These are phyloP conservation scores for Litoditis marina DNA, from an alignment of 2,888 invertebrate genomes.

Conservation along the genomic window DNA sequence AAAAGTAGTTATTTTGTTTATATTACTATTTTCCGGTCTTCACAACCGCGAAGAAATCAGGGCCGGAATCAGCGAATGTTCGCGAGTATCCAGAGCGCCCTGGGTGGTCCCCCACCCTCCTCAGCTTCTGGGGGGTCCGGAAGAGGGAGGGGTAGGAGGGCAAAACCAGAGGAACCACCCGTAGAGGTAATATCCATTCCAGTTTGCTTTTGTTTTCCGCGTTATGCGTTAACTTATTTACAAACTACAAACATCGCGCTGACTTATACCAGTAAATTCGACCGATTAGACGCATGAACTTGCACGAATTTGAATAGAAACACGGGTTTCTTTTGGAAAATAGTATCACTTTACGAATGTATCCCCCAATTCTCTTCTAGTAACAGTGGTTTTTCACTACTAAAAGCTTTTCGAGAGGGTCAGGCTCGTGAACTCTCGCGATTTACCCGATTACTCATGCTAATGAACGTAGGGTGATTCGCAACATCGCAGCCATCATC, in stretches of 20 bases:
- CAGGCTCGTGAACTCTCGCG: no score
- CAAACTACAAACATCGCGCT: no score
- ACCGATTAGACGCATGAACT: no score
- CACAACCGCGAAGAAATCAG: not conserved
- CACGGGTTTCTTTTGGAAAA: no score
- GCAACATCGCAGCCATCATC: no score
- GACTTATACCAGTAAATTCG: no score
- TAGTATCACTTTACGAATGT: not conserved
- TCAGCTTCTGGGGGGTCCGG: slow-evolving; percentile 6
- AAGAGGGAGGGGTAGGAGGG: not conserved
- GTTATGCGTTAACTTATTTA: no score
- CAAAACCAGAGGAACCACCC: slow-evolving; percentile 3
- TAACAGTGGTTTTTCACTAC: not conserved
- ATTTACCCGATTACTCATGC: no score
- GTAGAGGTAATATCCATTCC: not conserved
- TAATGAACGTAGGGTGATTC: no score
- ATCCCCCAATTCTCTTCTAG: not conserved
- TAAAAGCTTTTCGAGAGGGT: no score
- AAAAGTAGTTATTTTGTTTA: not conserved
- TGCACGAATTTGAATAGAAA: no score
- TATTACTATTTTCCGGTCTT: not conserved
- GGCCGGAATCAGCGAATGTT: slow-evolving; percentile 4
- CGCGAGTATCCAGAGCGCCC: slow-evolving; percentile 1
- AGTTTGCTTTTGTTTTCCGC: no score
- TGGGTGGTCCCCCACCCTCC: slow-evolving; percentile 1